Percentiles rank a stretch among this genome's conserved stretches.
Evolutionary conservation across 2,797 vertebrate species (phyloP).

Genomic region (Cryptoblepharus egeriae): DNA sequence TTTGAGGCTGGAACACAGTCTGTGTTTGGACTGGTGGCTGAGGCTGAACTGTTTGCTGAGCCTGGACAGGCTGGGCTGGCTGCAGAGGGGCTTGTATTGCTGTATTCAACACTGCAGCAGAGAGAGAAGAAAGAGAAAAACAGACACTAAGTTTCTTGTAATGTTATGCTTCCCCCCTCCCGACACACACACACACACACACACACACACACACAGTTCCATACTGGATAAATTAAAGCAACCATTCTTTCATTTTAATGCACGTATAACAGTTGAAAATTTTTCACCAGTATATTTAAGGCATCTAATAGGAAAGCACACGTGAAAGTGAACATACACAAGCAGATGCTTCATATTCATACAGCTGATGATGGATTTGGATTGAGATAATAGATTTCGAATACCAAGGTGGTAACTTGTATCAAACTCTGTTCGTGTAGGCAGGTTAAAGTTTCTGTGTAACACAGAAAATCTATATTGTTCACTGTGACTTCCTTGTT

Average conservation of each 20-base stretch:
- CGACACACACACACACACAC: no score
- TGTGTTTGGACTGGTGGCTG: conserved; percentile 82
- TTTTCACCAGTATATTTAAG: not conserved
- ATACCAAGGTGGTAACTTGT: not conserved
- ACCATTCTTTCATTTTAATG: not conserved
- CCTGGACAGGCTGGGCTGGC: conserved; percentile 64
- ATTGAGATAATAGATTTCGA: not conserved
- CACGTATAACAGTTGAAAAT: not conserved
- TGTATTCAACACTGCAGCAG: conserved; percentile 88
- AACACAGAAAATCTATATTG: not conserved
- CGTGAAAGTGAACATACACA: not conserved
- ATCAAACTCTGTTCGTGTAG: not conserved
- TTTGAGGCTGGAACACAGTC: conserved; percentile 79
- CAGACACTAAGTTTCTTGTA: not conserved
- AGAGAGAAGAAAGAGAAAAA: conserved; percentile 74
- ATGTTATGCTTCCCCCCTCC: no score
- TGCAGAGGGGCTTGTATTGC: conserved; percentile 69
- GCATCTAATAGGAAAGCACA: not conserved
- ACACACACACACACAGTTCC: not conserved
- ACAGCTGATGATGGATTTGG: not conserved
- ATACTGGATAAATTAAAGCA: not conserved
- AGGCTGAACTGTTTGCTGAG: conserved; percentile 78
- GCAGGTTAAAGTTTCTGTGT: not conserved
- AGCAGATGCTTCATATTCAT: not conserved
- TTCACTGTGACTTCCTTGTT: not conserved